Evolutionary conservation across 2,797 vertebrate species (phyloP).

Genomic region (Halcyon chelicuti): DNA sequence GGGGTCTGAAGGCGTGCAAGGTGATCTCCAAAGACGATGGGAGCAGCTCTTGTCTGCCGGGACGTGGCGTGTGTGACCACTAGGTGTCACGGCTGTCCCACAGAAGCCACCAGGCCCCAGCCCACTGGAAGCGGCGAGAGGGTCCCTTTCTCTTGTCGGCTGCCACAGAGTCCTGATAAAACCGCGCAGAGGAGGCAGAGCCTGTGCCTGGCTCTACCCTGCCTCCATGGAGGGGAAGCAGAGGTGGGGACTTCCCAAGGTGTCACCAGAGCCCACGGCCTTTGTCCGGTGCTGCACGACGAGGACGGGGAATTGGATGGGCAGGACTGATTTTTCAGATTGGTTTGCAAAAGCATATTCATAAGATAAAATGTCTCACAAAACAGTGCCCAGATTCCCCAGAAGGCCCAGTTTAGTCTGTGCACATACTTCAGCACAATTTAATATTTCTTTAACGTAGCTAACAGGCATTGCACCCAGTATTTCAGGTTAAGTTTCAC

Average conservation of each 20-base stretch:
- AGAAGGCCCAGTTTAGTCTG: no score
- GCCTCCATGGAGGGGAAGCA: accelerated
- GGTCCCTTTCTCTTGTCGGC: accelerated
- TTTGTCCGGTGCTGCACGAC: accelerated
- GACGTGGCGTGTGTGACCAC: background rate
- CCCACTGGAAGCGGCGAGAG: accelerated
- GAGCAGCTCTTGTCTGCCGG: background rate
- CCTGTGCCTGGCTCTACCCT: no score
- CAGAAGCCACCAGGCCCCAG: background rate
- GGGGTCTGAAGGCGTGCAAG: accelerated
- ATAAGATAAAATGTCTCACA: background rate
- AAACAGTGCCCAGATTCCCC: background rate
- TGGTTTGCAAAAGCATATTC: background rate
- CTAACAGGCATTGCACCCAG: no score
- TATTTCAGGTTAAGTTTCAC: background rate
- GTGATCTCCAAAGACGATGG: accelerated
- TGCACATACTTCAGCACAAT: background rate
- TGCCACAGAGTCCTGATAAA: accelerated
- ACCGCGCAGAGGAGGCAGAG: background rate
- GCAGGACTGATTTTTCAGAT: background rate
- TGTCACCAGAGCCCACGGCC: background rate
- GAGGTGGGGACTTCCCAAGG: background rate
- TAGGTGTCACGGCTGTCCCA: slow-evolving; percentile 72
- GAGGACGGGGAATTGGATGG: accelerated
- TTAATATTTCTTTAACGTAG: accelerated